phyloP scores from a whole-genome alignment of 2,113 vertebrate species.

The Madoqua kirkii region DNA sequence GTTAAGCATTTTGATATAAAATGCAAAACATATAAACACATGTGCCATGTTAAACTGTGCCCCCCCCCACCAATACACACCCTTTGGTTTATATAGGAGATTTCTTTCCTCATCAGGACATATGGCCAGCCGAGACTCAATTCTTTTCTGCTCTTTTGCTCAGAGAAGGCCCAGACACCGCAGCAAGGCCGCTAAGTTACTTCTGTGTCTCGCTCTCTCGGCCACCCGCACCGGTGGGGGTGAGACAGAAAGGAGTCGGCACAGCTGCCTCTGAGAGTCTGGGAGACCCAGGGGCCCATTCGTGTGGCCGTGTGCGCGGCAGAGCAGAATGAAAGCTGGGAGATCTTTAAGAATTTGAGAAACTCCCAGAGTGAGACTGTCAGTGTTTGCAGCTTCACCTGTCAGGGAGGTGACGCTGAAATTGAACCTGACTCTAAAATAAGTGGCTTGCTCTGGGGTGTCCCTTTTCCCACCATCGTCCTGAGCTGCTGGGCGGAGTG shows the following conservation, averaged over 20 bases:
- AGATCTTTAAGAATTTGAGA: neutral
- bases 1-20: neutral
- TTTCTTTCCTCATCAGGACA: neutral
- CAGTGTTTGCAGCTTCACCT: neutral
- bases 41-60: neutral
- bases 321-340: neutral
- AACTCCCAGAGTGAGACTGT: neutral
- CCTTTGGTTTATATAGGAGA: neutral
- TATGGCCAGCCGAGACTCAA: neutral
- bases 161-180: neutral
- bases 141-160: neutral
- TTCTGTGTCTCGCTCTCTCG: neutral
- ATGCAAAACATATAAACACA: neutral
- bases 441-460: neutral
- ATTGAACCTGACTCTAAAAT: neutral
- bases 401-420: neutral
- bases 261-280: neutral
- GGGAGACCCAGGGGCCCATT: neutral
- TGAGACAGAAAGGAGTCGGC: neutral
- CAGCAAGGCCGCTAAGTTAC: neutral
- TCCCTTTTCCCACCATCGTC: neutral
- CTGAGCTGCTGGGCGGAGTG: neutral
- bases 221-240: fast-evolving
- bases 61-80: fast-evolving
- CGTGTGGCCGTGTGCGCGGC: fast-evolving